Evolutionary conservation across 1,140 invertebrate genomes (phyloP).

Genomic region (Ptiloglossa arizonensis): DNA sequence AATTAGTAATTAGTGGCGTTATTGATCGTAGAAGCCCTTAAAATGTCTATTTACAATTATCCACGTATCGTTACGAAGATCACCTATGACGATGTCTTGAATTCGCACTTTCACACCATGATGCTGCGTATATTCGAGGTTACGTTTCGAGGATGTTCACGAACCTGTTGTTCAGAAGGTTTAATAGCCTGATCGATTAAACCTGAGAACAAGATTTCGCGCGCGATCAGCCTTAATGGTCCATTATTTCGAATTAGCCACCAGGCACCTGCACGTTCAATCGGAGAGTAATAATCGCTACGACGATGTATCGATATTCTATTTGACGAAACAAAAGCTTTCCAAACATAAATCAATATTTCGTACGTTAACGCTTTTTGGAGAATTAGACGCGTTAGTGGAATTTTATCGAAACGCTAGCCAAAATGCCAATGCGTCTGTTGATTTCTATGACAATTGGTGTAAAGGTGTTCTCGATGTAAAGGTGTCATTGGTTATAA

Average conservation of each 20-base stretch:
- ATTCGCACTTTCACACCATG: slow-evolving; percentile 18
- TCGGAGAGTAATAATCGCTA: slow-evolving; percentile 61
- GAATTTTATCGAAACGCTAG: neutral
- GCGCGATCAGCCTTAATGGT: slow-evolving; percentile 54
- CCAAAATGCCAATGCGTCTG: no score
- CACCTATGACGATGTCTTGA: slow-evolving; percentile 49
- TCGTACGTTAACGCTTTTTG: no score
- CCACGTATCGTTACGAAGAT: slow-evolving; percentile 45
- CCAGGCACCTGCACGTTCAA: slow-evolving; percentile 61
- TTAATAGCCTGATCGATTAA: slow-evolving; percentile 70
- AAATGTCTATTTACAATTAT: slow-evolving; percentile 30
- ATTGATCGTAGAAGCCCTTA: slow-evolving; percentile 13
- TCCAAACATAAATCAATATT: no score
- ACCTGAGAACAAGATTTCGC: slow-evolving; percentile 36
- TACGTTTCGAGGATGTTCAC: slow-evolving; percentile 49
- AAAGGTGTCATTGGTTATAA: no score
- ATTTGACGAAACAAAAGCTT: no score
- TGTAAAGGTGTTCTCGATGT: no score
- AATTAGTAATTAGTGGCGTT: slow-evolving; percentile 17
- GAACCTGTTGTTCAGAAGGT: slow-evolving; percentile 48
- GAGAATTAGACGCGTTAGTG: no score
- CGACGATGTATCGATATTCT: slow-evolving; percentile 45
- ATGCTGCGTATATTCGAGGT: slow-evolving; percentile 54
- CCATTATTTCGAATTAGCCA: slow-evolving; percentile 6
- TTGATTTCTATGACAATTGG: no score